Base-by-base conservation (phyloP, 2,113 vertebrate genomes). In the Mustela lutreola region DNA sequence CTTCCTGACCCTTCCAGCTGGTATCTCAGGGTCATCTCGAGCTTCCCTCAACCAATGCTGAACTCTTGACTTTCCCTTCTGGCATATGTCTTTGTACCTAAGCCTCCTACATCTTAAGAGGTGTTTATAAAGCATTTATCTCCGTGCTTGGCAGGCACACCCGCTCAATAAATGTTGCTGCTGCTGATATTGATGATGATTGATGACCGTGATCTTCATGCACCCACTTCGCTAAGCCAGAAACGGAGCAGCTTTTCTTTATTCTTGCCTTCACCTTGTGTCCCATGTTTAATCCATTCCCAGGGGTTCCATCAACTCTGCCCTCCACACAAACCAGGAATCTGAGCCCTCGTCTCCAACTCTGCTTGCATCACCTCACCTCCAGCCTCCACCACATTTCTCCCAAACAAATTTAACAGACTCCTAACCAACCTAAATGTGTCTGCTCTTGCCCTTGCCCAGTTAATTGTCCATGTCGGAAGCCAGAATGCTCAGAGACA, bases 101-200 rank as follows among this genome's bases (percentile, higher is more conserved):
- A 94, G 60, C 58, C 53, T 94, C 89, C 62, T 50, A 56, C 53
- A 56, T 93, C 53, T 93, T 85, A 42, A 82, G 78, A 97, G 71
- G 71, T 95, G 82, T 94, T 91, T 94, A 91, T 89, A 89, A 97
- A 98, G 65, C 67, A 89, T 96, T 97, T 95, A 83, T 96, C 92
- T 93, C 45, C 62, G 60, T 53, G 67, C 9, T 58, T 96, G 96
- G 85, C 24, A 56, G 67, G 60, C n/a, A 95, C 21, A 62, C 53
- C 65, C 14, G 26, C 42, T 91, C 50, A 36, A 48, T 53, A 96
- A 95, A 63, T 81, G 81, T 58, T 92, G 18, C 18, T 90, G 75
- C 33, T 63, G 53, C 26, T 92, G 67, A 58, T 67, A 56, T 22
- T 93, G 56, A 96, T 42, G 56, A 83, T 73, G 48, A 89, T 0